Conservation (phyloP, 2,888 invertebrate species). For the Deilephila elpenor region DNA sequence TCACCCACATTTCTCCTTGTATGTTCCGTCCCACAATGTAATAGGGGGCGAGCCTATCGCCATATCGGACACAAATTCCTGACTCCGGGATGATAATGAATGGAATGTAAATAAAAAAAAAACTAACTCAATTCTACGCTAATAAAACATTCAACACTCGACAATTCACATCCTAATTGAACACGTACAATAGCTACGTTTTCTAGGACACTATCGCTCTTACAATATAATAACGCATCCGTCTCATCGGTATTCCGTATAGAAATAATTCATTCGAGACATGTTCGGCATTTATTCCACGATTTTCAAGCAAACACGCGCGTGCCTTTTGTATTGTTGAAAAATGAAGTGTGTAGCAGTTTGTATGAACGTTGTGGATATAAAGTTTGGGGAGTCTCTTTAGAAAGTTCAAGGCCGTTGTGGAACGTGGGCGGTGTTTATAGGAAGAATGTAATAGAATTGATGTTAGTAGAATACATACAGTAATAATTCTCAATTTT, state of each 20-base stretch:
- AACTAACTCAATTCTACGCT: background rate
- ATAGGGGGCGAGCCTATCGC: too few relatives aligned
- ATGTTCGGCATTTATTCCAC: constrained; percentile 49
- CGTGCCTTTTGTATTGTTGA: constrained; percentile 50
- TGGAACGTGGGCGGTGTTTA: background rate
- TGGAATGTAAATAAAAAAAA: too few relatives aligned
- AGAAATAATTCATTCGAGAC: constrained; percentile 42
- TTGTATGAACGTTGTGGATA: background rate
- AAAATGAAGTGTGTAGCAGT: constrained; percentile 39
- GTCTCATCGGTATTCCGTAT: constrained; percentile 27
- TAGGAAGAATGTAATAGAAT: too few relatives aligned
- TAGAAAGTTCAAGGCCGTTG: constrained; percentile 7
- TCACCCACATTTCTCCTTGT: too few relatives aligned
- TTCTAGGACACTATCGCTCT: constrained; percentile 22
- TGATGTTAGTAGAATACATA: too few relatives aligned
- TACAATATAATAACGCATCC: constrained; percentile 23
- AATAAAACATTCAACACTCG: constrained; percentile 36
- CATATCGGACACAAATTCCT: too few relatives aligned
- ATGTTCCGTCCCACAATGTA: too few relatives aligned
- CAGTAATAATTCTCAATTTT: too few relatives aligned
- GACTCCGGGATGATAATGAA: too few relatives aligned
- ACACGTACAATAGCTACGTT: constrained; percentile 18
- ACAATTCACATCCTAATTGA: constrained; percentile 28
- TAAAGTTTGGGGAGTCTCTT: background rate
- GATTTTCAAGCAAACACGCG: constrained; percentile 52